A percentile compares a stretch with the other conserved stretches of the same genome.
These are phyloP conservation scores for Nesidiocoris tenuis DNA, from an alignment of 2,888 invertebrate species.

Conservation along the genomic window DNA sequence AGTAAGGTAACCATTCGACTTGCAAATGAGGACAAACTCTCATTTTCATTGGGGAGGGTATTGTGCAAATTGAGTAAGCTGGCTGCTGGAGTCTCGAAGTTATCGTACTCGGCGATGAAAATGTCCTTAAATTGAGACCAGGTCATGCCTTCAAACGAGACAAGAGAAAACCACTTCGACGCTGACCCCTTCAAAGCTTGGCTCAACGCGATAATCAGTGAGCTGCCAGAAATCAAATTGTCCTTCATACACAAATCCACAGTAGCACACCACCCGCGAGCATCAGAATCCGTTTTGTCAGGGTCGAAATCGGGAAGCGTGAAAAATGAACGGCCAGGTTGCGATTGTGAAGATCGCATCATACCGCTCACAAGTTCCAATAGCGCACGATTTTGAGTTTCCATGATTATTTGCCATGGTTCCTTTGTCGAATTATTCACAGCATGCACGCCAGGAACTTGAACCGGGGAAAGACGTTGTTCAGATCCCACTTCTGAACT, in stretches of 20 bases:
- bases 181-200: slow-evolving; percentile 4
- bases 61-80: not conserved
- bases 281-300: no score
- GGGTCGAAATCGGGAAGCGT: no score
- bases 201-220: not conserved
- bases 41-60: not conserved
- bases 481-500: no score
- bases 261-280: not conserved
- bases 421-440: no score
- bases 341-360: no score
- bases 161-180: not conserved
- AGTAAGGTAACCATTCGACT: not conserved
- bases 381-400: no score
- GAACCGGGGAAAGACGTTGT: no score
- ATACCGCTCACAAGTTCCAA: no score
- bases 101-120: not conserved
- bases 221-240: not conserved
- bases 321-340: no score
- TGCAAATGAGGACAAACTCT: not conserved
- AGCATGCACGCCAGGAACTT: no score
- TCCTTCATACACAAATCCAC: no score
- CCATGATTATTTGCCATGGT: no score
- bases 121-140: slow-evolving; percentile 7
- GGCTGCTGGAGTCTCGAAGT: not conserved
- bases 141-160: slow-evolving; percentile 7